Evolutionary conservation across 1,140 invertebrate genomes (phyloP), one percentile per base, ranked within the genome.

Genomic region (Caenorhabditis elegans): DNA sequence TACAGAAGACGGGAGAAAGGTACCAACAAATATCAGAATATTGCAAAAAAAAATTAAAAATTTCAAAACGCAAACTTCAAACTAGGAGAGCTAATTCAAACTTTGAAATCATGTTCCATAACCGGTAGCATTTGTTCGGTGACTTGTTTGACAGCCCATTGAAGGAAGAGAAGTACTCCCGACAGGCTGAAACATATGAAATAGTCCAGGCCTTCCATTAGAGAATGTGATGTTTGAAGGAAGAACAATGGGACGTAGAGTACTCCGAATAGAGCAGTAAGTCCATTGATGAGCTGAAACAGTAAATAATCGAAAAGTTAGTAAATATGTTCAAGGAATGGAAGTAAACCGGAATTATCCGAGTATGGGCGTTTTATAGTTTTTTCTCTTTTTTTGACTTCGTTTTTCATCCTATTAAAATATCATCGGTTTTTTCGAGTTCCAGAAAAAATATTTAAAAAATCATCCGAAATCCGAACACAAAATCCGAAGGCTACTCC

Each of bases 91-190:
- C n/a, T n/a, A 43, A 39, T 22, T 70, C 60, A 70, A 70, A 70
- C 60, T 70, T 70, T 70, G 34, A 70, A 70, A 39, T 70, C 60
- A 70, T 70, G 60, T 70, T 70, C 60, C 60, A 70, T 70, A 43
- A 70, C 60, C 60, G 60, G 60, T 70, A 70, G 26, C 60, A 70
- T 70, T 70, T 70, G 60, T 70, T 70, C 60, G 60, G 60, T 70
- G 60, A 70, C 60, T 70, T 70, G 60, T 70, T 70, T 70, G 19
- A 70, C 60, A 22, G 60, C 60, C 60, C 60, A 70, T 39, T 70
- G 60, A 8, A 70, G 60, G 13, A 70, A 70, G 8, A 70, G 60
- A 22, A 70, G 60, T 3, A 70, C n/a, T 11, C 60, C 60, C 11
- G 60, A 70, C 3, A 70, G 60, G n/a, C 60, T 70, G 60, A 70